Base-by-base conservation (phyloP, 1,140 invertebrate genomes). In the Arctopsyche grandis region DNA sequence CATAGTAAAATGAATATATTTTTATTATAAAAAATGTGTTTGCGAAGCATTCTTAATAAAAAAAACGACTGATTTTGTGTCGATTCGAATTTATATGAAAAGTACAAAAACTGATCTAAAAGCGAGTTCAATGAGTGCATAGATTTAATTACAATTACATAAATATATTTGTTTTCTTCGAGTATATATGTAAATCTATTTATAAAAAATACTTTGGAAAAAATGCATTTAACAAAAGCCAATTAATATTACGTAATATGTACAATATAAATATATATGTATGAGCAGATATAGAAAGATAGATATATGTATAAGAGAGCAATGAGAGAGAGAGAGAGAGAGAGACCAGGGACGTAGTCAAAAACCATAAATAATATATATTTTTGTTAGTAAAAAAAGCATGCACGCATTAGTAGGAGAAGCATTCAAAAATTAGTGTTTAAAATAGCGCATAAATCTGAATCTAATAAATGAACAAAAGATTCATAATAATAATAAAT, bases 101-200 rank as follows among this genome's bases (percentile, higher is more conserved):
- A 46, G 9, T 71, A 38, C 44, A 22, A 38, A 74, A 43, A 63
- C 38, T 63, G 24, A 38, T 76, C 74, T 76, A 76, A 56, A 76
- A 63, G 74, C 74, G 46, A 76, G 38, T 76, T 63, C 74, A 76
- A 76, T 63, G 74, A 76, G 74, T 76, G 74, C 74, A 76, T 63
- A 66, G 74, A 24, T 52, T 38, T 66, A 66, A 66, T 22, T 52
- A 52, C 10, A 52, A 52, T 14, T 12, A 52, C 10, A 52, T 52
- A 52, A 52, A 52, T 52, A 52, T 52, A 52, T 52, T 52, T 52
- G 48, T 52, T 52, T 10, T 52, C 3, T 38, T 38, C 7, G 29
- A 38, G 29, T 38, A 38, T 38, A 1, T 4, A 38, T 38, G 7
- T 38, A 38, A 38, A 38, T 38, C 29, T 38, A 38, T 38, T 38